Conservation (phyloP, 2,797 vertebrate genomes). For the Eupleurogrammus muticus region DNA sequence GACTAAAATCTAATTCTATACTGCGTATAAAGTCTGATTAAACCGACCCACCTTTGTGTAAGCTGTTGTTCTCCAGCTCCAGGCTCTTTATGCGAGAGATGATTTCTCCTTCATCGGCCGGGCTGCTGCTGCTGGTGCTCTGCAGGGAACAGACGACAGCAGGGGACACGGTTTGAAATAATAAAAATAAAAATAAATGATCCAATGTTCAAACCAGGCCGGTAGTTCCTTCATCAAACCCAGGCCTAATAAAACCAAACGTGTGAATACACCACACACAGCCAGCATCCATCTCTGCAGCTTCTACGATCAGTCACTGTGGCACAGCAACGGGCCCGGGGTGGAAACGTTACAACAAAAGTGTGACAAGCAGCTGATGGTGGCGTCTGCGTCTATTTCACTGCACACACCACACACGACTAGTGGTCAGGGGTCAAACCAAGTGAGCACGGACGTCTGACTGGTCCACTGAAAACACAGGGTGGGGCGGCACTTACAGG, state of each 20-base stretch:
- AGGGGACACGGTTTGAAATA: background rate
- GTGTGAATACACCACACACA: conserved; percentile 38
- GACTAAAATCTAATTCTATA: too few species aligned
- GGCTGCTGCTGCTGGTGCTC: conserved; percentile 63
- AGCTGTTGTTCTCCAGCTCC: conserved; percentile 91
- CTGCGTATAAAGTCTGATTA: background rate
- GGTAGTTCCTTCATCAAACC: conserved; percentile 8
- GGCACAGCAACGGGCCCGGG: conserved; percentile 6
- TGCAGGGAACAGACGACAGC: conserved; percentile 38
- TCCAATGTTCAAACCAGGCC: background rate
- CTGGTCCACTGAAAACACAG: conserved; percentile 43
- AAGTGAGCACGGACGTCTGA: conserved; percentile 20
- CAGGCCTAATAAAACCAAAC: background rate
- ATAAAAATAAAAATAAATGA: background rate
- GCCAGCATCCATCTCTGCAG: conserved; percentile 31
- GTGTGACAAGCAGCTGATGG: conserved; percentile 4
- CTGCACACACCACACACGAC: conserved; percentile 9
- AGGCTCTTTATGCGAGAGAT: conserved; percentile 87
- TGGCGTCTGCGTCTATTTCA: conserved; percentile 1
- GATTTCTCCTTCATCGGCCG: conserved; percentile 88
- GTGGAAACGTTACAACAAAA: background rate
- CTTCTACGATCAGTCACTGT: conserved; percentile 10
- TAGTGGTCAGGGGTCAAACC: background rate
- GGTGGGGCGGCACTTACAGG: conserved; percentile 83
- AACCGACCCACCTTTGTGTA: conserved; percentile 84